phyloP scores from a whole-genome alignment of 2,888 invertebrate genomes.

The Emmelina monodactyla region DNA sequence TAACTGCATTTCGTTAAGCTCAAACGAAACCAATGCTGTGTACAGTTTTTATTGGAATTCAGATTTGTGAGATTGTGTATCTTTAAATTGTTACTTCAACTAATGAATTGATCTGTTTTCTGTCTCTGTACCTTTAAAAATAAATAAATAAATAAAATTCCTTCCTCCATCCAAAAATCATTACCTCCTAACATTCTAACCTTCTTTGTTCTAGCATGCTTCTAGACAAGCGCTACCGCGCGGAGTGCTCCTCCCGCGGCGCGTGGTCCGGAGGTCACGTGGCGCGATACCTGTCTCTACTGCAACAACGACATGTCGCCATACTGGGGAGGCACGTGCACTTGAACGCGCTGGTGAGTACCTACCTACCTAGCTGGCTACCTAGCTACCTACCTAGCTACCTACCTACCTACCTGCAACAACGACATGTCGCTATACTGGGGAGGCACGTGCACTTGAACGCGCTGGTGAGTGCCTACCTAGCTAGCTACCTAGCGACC shows the following conservation, averaged over 20 bases:
- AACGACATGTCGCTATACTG: conserved; percentile 81
- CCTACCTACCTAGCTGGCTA: no score
- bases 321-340: conserved; percentile 89
- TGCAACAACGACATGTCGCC: conserved; percentile 73
- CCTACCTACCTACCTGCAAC: conserved; percentile 39
- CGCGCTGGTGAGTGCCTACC: conserved; percentile 3
- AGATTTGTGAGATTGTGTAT: no score
- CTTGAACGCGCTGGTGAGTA: conserved; percentile 2
- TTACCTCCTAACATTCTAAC: background rate
- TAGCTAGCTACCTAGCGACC: no score
- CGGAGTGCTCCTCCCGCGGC: conserved; percentile 91
- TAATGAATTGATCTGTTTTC: no score
- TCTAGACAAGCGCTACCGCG: conserved; percentile 95
- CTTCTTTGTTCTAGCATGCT: conserved; percentile 73
- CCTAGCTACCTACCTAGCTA: no score
- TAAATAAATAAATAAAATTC: no score
- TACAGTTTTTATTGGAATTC: no score
- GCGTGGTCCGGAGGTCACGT: conserved; percentile 88
- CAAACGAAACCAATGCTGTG: no score
- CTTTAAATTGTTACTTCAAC: no score
- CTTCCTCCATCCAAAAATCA: no score
- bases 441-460: conserved; percentile 82
- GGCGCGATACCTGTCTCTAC: conserved; percentile 87
- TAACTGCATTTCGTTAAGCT: no score
- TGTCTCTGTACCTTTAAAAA: no score